phyloP scores from a whole-genome alignment of 2,888 invertebrate species.

The Parascotia fuliginaria region DNA sequence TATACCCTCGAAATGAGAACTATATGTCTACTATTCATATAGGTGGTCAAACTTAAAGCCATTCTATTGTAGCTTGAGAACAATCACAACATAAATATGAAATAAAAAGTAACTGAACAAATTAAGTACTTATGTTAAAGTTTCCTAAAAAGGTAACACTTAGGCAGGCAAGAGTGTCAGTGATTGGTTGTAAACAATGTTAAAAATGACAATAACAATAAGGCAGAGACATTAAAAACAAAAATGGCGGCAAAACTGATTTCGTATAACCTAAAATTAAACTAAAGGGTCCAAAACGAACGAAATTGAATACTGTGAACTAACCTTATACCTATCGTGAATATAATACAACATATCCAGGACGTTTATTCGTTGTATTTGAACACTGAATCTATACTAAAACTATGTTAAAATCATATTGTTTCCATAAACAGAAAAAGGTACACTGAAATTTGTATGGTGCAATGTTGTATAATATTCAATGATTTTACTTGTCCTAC shows the following conservation, averaged over 20 bases:
- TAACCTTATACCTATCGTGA: slow-evolving; percentile 64
- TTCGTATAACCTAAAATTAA: slow-evolving; percentile 52
- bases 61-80: slow-evolving; percentile 51
- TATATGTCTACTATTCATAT: slow-evolving; percentile 49
- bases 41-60: slow-evolving; percentile 72
- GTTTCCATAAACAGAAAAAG: slow-evolving; percentile 34
- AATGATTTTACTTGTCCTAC: slow-evolving; percentile 45
- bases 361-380: slow-evolving; percentile 73
- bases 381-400: slow-evolving; percentile 61
- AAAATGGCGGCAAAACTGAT: slow-evolving; percentile 56
- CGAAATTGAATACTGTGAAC: slow-evolving; percentile 67
- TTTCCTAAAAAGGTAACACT: slow-evolving; percentile 61
- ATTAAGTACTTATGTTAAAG: slow-evolving; percentile 55
- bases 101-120: slow-evolving; percentile 29
- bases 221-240: slow-evolving; percentile 65
- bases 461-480: slow-evolving; percentile 21
- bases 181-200: slow-evolving; percentile 45
- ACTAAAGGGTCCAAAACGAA: slow-evolving; percentile 48
- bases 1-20: slow-evolving; percentile 38
- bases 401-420: slow-evolving; percentile 39
- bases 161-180: slow-evolving; percentile 72
- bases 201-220: slow-evolving; percentile 43
- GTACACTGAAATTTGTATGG: slow-evolving; percentile 45
- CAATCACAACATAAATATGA: slow-evolving; percentile 43
- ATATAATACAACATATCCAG: slow-evolving; percentile 66